A percentile compares a stretch with the other conserved stretches of the same genome.
Conservation (phyloP, 2,888 invertebrate species). For the Drosophila pegasa region DNA sequence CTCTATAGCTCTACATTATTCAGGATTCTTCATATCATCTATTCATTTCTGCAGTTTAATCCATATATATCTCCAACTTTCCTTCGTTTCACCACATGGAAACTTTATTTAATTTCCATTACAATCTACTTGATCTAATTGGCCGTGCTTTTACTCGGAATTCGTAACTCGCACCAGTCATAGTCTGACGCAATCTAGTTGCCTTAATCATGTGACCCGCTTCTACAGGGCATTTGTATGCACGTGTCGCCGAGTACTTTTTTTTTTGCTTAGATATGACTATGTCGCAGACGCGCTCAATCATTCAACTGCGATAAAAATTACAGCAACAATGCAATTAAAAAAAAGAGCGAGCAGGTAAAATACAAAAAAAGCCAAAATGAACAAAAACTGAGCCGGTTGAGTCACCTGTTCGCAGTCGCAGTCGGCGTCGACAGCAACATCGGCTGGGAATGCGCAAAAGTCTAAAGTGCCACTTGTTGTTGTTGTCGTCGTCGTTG, state of each 20-base stretch:
- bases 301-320: constrained; percentile 75
- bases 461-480: constrained; percentile 78
- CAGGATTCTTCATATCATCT: too few species aligned
- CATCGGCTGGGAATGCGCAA: constrained; percentile 76
- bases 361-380: constrained; percentile 8
- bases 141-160: background rate
- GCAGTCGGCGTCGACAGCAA: constrained; percentile 37
- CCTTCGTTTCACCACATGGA: background rate
- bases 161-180: background rate
- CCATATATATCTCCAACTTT: background rate
- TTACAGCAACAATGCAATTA: constrained; percentile 51
- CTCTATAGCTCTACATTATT: too few species aligned
- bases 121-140: background rate
- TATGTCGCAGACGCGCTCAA: constrained; percentile 65
- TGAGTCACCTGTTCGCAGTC: constrained; percentile 73
- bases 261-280: constrained; percentile 28
- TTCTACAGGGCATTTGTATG: constrained; percentile 35
- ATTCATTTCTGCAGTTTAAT: too few species aligned
- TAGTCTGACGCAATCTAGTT: constrained; percentile 5
- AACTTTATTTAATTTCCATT: background rate
- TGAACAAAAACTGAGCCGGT: constrained; percentile 52
- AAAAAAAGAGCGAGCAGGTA: constrained; percentile 31
- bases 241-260: constrained; percentile 21
- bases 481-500: constrained; percentile 49
- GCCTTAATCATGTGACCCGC: constrained; percentile 12